Conservation (phyloP, 2,113 vertebrate genomes). For the Microtus montanus region DNA sequence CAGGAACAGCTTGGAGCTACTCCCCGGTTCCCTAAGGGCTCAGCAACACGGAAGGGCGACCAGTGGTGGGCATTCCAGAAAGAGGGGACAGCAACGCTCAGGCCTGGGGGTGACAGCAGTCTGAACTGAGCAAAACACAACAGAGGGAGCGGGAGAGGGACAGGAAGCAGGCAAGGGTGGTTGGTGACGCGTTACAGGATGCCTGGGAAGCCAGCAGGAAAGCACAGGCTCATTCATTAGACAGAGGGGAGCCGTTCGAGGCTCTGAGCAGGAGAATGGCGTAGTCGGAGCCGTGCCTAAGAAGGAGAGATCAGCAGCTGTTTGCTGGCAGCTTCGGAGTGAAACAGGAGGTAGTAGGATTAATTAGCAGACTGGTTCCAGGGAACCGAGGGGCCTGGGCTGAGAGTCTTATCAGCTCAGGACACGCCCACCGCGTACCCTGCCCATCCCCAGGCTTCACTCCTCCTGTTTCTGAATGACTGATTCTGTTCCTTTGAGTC, state of each 20-base stretch:
- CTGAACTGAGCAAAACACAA: neutral
- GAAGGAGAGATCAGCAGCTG: neutral
- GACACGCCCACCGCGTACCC: neutral
- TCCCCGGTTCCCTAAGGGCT: neutral
- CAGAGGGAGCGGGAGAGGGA: neutral
- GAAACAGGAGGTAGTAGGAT: neutral
- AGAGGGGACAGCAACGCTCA: neutral
- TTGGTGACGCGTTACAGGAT: neutral
- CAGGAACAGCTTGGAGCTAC: neutral
- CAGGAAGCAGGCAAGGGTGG: neutral
- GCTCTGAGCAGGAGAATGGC: neutral
- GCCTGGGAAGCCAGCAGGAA: neutral
- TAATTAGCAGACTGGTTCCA: neutral
- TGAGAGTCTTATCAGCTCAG: neutral
- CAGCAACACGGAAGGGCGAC: neutral
- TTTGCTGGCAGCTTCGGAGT: neutral
- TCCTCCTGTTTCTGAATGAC: neutral
- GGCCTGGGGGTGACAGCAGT: neutral
- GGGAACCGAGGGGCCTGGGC: neutral
- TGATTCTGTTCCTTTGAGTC: conserved; percentile 20
- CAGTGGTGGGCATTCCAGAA: neutral
- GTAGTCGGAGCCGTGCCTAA: neutral
- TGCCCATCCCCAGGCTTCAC: neutral
- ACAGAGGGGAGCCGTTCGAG: neutral
- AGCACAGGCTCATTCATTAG: neutral